Conservation (phyloP, 2,888 invertebrate species). For the Synergus japonicus region DNA sequence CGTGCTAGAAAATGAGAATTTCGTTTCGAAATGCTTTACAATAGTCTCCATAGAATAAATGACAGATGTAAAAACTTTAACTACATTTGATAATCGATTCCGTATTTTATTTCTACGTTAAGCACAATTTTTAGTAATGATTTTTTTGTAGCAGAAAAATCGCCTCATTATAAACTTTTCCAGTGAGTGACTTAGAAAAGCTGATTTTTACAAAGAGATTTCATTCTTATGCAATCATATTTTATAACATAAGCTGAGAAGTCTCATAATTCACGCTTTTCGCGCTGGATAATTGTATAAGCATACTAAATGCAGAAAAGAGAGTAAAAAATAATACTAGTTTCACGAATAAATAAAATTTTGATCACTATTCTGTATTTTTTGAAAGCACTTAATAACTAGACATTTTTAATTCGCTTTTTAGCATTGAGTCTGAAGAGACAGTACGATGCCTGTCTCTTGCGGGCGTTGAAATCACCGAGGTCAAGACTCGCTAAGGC, state of each 20-base stretch:
- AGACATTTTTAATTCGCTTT: not conserved
- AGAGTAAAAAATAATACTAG: not conserved
- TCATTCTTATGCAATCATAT: not conserved
- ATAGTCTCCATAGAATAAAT: not conserved
- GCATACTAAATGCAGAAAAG: not conserved
- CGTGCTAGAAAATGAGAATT: not conserved
- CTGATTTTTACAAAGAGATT: not conserved
- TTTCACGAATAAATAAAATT: not conserved
- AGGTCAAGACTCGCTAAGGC: conserved; percentile 54
- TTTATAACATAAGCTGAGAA: not conserved
- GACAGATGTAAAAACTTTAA: not conserved
- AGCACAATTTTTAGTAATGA: not conserved
- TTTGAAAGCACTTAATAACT: not conserved
- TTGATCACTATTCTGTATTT: not conserved
- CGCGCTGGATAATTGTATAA: not conserved
- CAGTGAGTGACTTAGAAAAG: not conserved
- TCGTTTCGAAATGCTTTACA: not conserved
- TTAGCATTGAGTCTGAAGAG: not conserved
- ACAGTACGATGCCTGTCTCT: conserved; percentile 33
- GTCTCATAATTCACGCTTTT: not conserved
- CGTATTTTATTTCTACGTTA: too few relatives aligned
- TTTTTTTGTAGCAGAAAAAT: not conserved
- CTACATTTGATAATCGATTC: not conserved
- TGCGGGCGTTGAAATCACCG: conserved; percentile 66
- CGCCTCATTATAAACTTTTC: not conserved